Conservation (phyloP, 37 sponge, comb jelly and placozoan species). For the Geodia barretti region DNA sequence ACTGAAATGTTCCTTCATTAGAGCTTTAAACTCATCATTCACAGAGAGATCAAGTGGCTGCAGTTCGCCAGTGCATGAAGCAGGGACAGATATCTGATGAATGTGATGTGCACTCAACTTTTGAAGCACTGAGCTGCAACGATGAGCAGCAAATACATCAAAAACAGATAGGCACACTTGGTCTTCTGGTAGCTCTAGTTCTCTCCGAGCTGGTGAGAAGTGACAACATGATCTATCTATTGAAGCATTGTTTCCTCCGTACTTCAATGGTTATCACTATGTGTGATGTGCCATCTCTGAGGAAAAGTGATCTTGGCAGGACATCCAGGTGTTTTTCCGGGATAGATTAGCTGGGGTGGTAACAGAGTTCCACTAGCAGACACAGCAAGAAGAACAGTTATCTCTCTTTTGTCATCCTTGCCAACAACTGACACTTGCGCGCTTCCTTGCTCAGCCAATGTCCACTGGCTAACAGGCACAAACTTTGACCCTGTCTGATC, state of each 20-base stretch:
- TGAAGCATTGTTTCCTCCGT: no score
- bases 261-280: no score
- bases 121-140: not conserved
- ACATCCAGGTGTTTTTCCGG: no score
- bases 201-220: conserved; percentile 15
- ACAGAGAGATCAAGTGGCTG: conserved; percentile 57
- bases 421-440: conserved; percentile 16
- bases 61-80: conserved; percentile 46
- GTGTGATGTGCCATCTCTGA: no score
- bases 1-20: conserved; percentile 29
- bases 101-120: conserved; percentile 12
- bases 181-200: conserved; percentile 2
- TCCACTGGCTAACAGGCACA: no score
- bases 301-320: no score
- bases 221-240: conserved; percentile 41
- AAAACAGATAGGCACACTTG: conserved; percentile 40
- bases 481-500: no score
- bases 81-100: conserved; percentile 21
- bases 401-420: conserved; percentile 30
- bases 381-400: no score
- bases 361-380: no score
- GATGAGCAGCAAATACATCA: conserved; percentile 48
- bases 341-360: no score
- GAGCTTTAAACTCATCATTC: conserved; percentile 48
- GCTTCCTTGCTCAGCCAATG: conserved; percentile 11